These are phyloP conservation scores for Hecatera dysodea DNA, from an alignment of 2,888 invertebrate species.

Conservation along the genomic window DNA sequence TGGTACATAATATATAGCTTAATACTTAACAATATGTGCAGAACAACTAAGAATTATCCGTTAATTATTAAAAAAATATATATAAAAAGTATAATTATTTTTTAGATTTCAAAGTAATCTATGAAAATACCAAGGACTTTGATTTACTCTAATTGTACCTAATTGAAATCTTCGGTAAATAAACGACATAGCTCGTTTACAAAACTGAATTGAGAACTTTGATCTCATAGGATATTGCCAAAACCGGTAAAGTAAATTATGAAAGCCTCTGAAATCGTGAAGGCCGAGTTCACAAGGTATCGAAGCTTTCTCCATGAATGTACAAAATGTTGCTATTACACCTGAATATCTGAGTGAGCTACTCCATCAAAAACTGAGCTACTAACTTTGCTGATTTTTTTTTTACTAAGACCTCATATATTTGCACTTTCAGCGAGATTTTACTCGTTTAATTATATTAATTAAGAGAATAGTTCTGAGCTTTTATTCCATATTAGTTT, in stretches of 20 bases:
- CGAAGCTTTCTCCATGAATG: slow-evolving; percentile 33
- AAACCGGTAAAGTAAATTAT: slow-evolving; percentile 24
- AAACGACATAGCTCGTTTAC: slow-evolving; percentile 34
- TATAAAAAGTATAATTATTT: not conserved
- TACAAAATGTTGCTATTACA: slow-evolving; percentile 23
- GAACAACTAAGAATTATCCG: not conserved
- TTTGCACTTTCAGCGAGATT: not conserved
- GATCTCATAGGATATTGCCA: slow-evolving; percentile 35
- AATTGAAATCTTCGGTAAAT: slow-evolving; percentile 10
- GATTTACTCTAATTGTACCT: slow-evolving; percentile 1
- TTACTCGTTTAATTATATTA: slow-evolving; percentile 1
- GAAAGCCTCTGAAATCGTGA: slow-evolving; percentile 45
- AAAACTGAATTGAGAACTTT: slow-evolving; percentile 33
- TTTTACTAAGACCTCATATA: not conserved
- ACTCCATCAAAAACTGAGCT: not conserved
- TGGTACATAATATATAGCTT: not conserved
- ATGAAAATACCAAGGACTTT: not conserved
- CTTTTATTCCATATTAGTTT: not conserved
- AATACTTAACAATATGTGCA: not conserved
- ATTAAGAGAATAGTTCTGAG: not conserved
- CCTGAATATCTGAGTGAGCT: slow-evolving; percentile 16
- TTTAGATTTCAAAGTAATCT: slow-evolving; percentile 5
- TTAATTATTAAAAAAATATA: not conserved
- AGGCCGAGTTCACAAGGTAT: slow-evolving; percentile 40
- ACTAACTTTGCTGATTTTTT: not conserved